Evolutionary conservation across 2,113 vertebrate genomes (phyloP).

Genomic region (Eptatretus burgeri): DNA sequence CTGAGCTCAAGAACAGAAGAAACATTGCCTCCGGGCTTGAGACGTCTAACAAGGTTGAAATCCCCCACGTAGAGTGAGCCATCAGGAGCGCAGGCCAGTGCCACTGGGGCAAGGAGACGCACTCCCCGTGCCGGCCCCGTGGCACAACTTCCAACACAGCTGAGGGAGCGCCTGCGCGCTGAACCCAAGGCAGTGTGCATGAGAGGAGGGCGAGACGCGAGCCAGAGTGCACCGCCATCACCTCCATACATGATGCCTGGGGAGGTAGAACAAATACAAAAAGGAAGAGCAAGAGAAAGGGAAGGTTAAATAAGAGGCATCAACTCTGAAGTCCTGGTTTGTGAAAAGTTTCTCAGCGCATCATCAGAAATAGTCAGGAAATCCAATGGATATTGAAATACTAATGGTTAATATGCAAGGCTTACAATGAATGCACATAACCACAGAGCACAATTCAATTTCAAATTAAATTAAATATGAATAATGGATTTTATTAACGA

Average conservation of each 20-base stretch:
- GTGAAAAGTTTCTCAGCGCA: too few species aligned
- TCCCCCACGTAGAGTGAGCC: neutral
- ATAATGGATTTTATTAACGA: too few species aligned
- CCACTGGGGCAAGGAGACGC: neutral
- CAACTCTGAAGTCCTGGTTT: too few species aligned
- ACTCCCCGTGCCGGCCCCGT: neutral
- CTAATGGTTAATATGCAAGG: too few species aligned
- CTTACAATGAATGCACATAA: too few species aligned
- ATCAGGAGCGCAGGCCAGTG: neutral
- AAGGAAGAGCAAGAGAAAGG: too few species aligned
- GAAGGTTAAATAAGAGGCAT: too few species aligned
- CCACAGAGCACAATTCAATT: too few species aligned
- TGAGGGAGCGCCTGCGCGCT: neutral
- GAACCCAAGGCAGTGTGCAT: neutral
- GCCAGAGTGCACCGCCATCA: neutral
- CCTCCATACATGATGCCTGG: neutral
- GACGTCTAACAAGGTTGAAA: neutral
- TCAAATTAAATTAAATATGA: too few species aligned
- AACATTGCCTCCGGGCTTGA: neutral
- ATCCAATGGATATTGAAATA: too few species aligned
- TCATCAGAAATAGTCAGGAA: too few species aligned
- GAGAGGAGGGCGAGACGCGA: neutral
- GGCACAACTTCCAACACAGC: neutral
- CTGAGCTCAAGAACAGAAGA: neutral
- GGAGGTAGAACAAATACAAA: neutral